Base-by-base conservation (phyloP, 2,888 invertebrate species). In the Cremastobaeus sp. region DNA sequence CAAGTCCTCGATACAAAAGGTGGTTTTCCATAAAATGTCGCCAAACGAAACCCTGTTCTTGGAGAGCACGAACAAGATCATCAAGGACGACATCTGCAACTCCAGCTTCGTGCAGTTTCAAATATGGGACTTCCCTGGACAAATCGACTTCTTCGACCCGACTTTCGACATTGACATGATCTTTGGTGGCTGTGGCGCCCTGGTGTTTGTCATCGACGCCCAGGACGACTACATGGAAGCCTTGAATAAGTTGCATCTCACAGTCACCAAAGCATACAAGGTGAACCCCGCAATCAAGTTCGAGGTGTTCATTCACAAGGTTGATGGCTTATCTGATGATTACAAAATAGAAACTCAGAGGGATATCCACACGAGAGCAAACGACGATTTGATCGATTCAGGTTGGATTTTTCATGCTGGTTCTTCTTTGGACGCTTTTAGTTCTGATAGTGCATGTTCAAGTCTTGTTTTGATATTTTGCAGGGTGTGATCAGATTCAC, bases 21-120 rank as follows among this genome's bases (percentile, higher is more conserved):
- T 99, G 2, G 99, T 99, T n/a, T 99, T 99, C 88, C 99, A 99
- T 88, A 99, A 99, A 90, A 99, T 99, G 97, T 98, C 99, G 1
- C 99, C 99, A 1, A 99, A 99, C 89, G 99, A 99, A 89, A 99
- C 99, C 0, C 90, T 99, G 57, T 99, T 99, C 87, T 89, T 99
- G 76, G 99, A 99, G 88, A 98, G 98, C 77, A 99, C 99, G 48
- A 98, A 97, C 88, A 97, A 99, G 91, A 97, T 99, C 79, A 96
- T 97, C 1, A 98, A 98, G 89, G 98, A 99, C 89, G 98, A 98
- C 85, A 97, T 99, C 75, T 96, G 96, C 82, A 98, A 98, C 88
- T 94, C 94, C 43, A 94, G 99, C 83, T 99, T 99, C 91, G 98
- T 99, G 50, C 98, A 99, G 88, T 99, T 99, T 89, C 97, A 99